Evolutionary conservation across 2,888 invertebrate genomes (phyloP).

Genomic region (Meloe dianella): DNA sequence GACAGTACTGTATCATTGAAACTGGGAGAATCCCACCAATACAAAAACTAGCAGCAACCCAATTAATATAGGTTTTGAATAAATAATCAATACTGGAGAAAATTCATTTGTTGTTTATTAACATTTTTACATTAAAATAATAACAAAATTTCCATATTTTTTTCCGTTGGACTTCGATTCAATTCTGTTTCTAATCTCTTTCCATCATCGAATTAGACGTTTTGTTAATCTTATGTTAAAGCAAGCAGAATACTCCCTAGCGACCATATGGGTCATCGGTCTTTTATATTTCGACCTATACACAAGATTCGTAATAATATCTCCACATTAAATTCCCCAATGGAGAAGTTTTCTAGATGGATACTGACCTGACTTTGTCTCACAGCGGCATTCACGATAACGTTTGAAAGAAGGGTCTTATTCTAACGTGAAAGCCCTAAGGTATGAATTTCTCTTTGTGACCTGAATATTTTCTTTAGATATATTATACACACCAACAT

Average conservation of each 20-base stretch:
- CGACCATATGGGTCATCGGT: slow-evolving; percentile 4
- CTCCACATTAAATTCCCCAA: slow-evolving; percentile 36
- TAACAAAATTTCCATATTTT: not conserved
- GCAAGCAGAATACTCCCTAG: not conserved
- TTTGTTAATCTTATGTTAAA: slow-evolving; percentile 1
- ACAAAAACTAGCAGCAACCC: not conserved
- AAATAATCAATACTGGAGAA: slow-evolving; percentile 1
- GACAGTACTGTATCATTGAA: not conserved
- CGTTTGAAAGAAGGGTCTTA: slow-evolving; percentile 40
- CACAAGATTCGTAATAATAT: slow-evolving; percentile 37
- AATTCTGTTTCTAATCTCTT: not conserved
- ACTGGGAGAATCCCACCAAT: not conserved
- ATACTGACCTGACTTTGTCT: slow-evolving; percentile 43
- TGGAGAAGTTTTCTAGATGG: slow-evolving; percentile 37
- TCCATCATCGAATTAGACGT: not conserved
- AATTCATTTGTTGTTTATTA: not conserved
- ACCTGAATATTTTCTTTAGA: slow-evolving; percentile 38
- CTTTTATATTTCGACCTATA: slow-evolving; percentile 19
- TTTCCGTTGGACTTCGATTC: not conserved
- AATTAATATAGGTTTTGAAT: not conserved
- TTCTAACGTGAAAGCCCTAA: slow-evolving; percentile 44
- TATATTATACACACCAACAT: slow-evolving; percentile 14
- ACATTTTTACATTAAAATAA: not conserved
- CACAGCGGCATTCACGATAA: slow-evolving; percentile 41
- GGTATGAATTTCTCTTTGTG: slow-evolving; percentile 41